Conservation (phyloP, 1,140 invertebrate genomes). For the Drosophila mayri region DNA sequence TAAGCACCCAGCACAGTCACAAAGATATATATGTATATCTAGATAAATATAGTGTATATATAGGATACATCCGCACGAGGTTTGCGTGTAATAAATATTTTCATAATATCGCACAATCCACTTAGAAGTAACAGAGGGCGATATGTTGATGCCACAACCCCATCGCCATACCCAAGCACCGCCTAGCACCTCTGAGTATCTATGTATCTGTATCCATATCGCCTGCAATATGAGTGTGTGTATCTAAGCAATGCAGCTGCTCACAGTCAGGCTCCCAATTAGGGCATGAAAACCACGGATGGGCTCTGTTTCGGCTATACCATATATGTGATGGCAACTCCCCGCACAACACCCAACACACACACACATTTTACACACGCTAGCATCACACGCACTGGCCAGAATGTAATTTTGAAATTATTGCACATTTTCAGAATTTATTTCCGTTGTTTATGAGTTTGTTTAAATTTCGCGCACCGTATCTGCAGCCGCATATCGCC, state of each 20-base stretch:
- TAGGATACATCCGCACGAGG: constrained; percentile 23
- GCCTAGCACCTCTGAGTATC: constrained; percentile 12
- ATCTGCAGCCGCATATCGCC: constrained; percentile 11
- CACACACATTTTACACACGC: constrained; percentile 5
- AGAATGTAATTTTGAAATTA: constrained; percentile 67
- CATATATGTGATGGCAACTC: constrained; percentile 34
- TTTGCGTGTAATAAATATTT: constrained; percentile 80
- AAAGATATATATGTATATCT: not conserved
- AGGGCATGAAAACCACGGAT: constrained; percentile 64
- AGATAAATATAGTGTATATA: constrained; percentile 12
- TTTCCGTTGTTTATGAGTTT: constrained; percentile 71
- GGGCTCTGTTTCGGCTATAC: constrained; percentile 39
- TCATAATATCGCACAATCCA: constrained; percentile 71
- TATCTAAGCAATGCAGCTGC: constrained; percentile 36
- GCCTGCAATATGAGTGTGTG: constrained; percentile 5
- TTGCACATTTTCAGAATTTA: constrained; percentile 71
- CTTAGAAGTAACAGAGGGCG: constrained; percentile 55
- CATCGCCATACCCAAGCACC: constrained; percentile 17
- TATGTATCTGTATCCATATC: not conserved
- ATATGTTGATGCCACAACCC: constrained; percentile 41
- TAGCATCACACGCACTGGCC: constrained; percentile 6
- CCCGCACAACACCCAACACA: constrained; percentile 3
- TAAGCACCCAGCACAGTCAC: constrained; percentile 8
- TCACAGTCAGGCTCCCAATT: constrained; percentile 54
- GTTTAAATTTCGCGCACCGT: constrained; percentile 48